Percentiles rank a stretch among this genome's conserved stretches.
phyloP scores from a whole-genome alignment of 1,140 invertebrate genomes.

The Lucilia cuprina region DNA sequence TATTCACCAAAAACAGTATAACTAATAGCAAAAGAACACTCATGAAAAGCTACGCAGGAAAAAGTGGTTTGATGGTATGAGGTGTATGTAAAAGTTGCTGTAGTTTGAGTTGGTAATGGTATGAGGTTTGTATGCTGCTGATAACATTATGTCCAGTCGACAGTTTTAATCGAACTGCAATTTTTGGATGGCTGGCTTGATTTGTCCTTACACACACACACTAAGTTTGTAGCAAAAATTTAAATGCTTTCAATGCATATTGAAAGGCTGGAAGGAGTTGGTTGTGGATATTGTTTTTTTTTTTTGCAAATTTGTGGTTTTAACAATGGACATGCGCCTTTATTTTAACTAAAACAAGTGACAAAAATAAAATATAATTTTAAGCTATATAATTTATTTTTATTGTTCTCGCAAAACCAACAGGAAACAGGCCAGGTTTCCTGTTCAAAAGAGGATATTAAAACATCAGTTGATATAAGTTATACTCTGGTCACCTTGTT shows the following conservation, averaged over 20 bases:
- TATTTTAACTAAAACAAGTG: not conserved
- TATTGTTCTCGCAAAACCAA: no score
- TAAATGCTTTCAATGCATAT: not conserved
- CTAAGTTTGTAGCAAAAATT: no score
- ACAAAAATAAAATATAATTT: conserved; percentile 5
- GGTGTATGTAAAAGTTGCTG: not conserved
- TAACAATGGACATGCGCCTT: conserved; percentile 23
- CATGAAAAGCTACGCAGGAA: not conserved
- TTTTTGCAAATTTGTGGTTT: not conserved
- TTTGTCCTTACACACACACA: not conserved
- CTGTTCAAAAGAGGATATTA: no score
- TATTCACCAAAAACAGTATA: not conserved
- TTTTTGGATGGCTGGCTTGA: not conserved
- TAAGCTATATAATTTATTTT: not conserved
- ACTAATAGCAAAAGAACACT: no score
- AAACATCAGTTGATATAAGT: no score
- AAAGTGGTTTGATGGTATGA: no score
- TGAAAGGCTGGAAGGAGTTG: not conserved
- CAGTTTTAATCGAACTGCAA: conserved; percentile 27
- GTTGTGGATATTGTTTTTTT: not conserved
- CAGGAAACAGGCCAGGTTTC: no score
- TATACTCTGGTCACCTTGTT: no score
- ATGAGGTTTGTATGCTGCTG: not conserved
- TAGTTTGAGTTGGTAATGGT: not conserved
- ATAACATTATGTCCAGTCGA: conserved; percentile 4